Conservation (phyloP, 2,888 invertebrate genomes). For the Agonopterix alstromeriana region DNA sequence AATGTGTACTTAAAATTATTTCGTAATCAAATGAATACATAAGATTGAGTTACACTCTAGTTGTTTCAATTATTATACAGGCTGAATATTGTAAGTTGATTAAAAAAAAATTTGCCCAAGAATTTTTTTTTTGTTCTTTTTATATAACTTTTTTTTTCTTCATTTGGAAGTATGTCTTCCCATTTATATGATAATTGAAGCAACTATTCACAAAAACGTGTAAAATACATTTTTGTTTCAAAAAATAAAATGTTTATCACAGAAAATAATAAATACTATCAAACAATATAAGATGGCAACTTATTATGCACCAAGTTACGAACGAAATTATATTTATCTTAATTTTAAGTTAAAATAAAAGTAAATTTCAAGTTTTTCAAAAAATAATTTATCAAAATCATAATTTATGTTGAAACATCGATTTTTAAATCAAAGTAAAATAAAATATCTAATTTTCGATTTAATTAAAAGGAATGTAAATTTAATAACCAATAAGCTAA, state of each 20-base stretch:
- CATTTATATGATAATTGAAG: background rate
- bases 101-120: no score
- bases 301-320: constrained; percentile 56
- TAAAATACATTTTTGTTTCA: constrained; percentile 1
- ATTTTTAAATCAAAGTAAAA: constrained; percentile 17
- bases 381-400: constrained; percentile 21
- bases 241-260: constrained; percentile 51
- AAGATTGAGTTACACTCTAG: no score
- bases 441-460: constrained; percentile 15
- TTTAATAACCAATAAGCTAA: constrained; percentile 22
- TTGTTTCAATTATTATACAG: no score
- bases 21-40: background rate
- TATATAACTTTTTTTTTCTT: no score
- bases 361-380: constrained; percentile 7
- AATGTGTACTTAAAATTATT: background rate
- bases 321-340: constrained; percentile 18
- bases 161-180: no score
- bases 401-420: constrained; percentile 18
- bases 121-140: no score
- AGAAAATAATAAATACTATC: constrained; percentile 71
- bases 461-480: constrained; percentile 36
- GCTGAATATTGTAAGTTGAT: no score
- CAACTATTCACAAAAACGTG: constrained; percentile 2
- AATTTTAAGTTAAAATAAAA: background rate
- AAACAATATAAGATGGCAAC: constrained; percentile 63